Evolutionary conservation across 2,888 invertebrate genomes (phyloP).

Genomic region (Trissolcus brochymenae): DNA sequence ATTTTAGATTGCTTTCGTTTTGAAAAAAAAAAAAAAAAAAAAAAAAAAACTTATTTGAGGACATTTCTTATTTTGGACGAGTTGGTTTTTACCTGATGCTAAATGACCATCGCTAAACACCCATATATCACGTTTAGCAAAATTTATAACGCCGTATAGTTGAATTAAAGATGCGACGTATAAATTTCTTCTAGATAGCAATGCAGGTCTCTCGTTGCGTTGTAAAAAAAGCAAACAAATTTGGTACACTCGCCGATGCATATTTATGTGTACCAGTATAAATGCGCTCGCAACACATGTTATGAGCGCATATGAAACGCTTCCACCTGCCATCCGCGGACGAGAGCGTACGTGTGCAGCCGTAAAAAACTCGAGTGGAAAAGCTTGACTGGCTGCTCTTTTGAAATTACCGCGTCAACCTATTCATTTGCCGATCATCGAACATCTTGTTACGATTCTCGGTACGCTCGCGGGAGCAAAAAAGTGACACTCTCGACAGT

Average conservation of each 20-base stretch:
- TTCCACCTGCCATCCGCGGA: constrained; percentile 66
- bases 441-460: constrained; percentile 49
- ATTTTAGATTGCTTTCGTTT: too few species aligned
- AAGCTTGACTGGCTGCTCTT: constrained; percentile 61
- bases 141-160: constrained; percentile 27
- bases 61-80: constrained; percentile 1
- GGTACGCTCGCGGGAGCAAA: constrained; percentile 26
- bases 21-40: too few species aligned
- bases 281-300: constrained; percentile 30
- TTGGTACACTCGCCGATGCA: constrained; percentile 25
- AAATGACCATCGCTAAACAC: constrained; percentile 27
- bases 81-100: constrained; percentile 9
- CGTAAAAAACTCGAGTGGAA: constrained; percentile 65
- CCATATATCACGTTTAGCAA: constrained; percentile 24
- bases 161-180: constrained; percentile 32
- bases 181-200: constrained; percentile 39
- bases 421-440: constrained; percentile 51
- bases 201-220: constrained; percentile 34
- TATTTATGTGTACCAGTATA: constrained; percentile 44
- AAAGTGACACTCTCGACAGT: constrained; percentile 41
- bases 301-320: constrained; percentile 60
- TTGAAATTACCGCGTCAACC: constrained; percentile 50
- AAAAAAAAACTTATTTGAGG: too few species aligned
- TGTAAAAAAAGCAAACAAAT: constrained; percentile 33
- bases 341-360: constrained; percentile 60